Evolutionary conservation across 2,888 invertebrate genomes (phyloP), one percentile per base, ranked within the genome.

Genomic region (Lissocephala sabroskyi): DNA sequence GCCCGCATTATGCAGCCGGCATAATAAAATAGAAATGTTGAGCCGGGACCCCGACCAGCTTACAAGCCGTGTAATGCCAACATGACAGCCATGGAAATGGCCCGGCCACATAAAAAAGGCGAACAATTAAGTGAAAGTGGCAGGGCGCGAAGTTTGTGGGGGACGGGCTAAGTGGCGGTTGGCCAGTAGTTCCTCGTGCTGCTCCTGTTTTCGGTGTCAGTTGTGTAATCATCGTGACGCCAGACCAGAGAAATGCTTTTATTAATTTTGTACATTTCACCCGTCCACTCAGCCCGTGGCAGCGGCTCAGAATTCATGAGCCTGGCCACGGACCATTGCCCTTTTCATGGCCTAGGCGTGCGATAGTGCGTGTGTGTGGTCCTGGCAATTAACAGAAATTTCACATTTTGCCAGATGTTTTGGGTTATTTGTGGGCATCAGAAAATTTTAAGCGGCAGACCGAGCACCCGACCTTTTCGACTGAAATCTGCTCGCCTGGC

Each of bases 1-100:
- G 40, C 49, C 42, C 54, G 53, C 62, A 65, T 63, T 71, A 75
- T 71, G 75, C 70, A 71, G 61, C 49, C 65, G 59, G 70, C 67
- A 75, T 71, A 71, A 71, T 65, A 75, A 70, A 65, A 70, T 74
- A 70, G 58, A 70, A 62, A 70, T 54, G 60, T 56, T 56, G 62
- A 52, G 52, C 62, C 2, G 32, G 11, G n/a, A 3, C 16, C 32
- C n/a, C 3, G 32, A 30, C 49, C 39, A 54, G 68, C 75, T 71
- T 71, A 75, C 71, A 71, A 65, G 54, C 68, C 28, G 59, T 70
- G 65, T 71, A 67, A 71, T 75, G 62, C 62, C 68, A 71, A 59
- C 68, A 64, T 62, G 74, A 68, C 74, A 74, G 70, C 74, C 57
- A 52, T 62, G 56, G 56, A 65, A 64, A 65, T 65, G 57, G 59